phyloP scores from a whole-genome alignment of 2,888 invertebrate genomes.

The Chloromyia formosa region DNA sequence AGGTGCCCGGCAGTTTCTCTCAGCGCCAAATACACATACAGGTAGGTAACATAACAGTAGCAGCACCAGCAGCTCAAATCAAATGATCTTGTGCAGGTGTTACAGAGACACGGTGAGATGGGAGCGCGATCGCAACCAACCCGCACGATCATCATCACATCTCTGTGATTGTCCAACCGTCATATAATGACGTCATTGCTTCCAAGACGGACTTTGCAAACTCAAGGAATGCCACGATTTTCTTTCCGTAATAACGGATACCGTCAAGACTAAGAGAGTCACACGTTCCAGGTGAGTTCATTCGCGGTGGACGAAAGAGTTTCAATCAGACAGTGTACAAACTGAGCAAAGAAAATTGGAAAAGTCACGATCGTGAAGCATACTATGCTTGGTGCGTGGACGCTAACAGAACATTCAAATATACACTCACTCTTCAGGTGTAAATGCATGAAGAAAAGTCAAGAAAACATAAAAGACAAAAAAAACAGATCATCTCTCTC shows the following conservation, averaged over 20 bases:
- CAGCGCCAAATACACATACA: too few species aligned
- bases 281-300: slow-evolving; percentile 8
- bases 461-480: background rate
- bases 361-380: slow-evolving; percentile 4
- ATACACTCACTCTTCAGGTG: background rate
- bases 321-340: background rate
- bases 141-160: background rate
- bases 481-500: background rate
- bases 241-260: slow-evolving; percentile 29
- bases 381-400: too few species aligned
- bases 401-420: slow-evolving; percentile 1
- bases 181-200: slow-evolving; percentile 18
- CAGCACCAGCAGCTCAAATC: slow-evolving; percentile 6
- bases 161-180: slow-evolving; percentile 2
- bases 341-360: slow-evolving; percentile 8
- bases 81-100: slow-evolving; percentile 15
- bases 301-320: background rate
- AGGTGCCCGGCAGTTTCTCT: background rate
- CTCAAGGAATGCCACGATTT: slow-evolving; percentile 19
- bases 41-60: background rate
- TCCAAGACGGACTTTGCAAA: slow-evolving; percentile 22
- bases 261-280: slow-evolving; percentile 16
- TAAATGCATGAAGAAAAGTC: background rate
- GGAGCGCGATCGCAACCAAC: background rate
- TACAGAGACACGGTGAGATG: too few species aligned